A percentile compares a stretch with the other conserved stretches of the same genome.
Evolutionary conservation across 1,140 invertebrate genomes (phyloP).

Genomic region (Diorhabda sublineata): DNA sequence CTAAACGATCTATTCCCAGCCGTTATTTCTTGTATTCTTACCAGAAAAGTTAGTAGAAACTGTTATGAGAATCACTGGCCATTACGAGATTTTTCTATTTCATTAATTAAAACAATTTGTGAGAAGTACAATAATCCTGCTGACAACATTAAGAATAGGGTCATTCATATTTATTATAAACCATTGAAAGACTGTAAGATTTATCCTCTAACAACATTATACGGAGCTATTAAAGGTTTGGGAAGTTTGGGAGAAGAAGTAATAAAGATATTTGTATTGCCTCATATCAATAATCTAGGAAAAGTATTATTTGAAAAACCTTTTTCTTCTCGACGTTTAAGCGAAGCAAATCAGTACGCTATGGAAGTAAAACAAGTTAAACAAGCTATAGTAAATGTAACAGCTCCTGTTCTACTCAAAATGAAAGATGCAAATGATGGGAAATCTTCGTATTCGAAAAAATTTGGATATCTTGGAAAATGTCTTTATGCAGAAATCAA

Average conservation of each 20-base stretch:
- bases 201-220: slow-evolving; percentile 27
- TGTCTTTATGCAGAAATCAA: slow-evolving; percentile 31
- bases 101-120: slow-evolving; percentile 28
- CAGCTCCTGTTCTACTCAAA: slow-evolving; percentile 30
- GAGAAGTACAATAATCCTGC: slow-evolving; percentile 24
- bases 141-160: slow-evolving; percentile 32
- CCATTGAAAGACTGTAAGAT: slow-evolving; percentile 23
- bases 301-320: slow-evolving; percentile 24
- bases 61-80: slow-evolving; percentile 37
- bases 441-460: slow-evolving; percentile 24
- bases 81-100: slow-evolving; percentile 32
- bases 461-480: slow-evolving; percentile 36
- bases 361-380: slow-evolving; percentile 28
- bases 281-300: slow-evolving; percentile 22
- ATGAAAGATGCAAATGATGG: slow-evolving; percentile 25
- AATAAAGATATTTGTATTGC: slow-evolving; percentile 25
- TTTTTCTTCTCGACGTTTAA: slow-evolving; percentile 18
- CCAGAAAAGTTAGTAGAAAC: slow-evolving; percentile 34
- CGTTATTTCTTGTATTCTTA: slow-evolving; percentile 29
- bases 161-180: slow-evolving; percentile 29
- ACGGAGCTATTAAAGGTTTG: slow-evolving; percentile 34
- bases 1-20: slow-evolving; percentile 31
- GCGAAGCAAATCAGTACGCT: slow-evolving; percentile 23
- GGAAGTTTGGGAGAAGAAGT: slow-evolving; percentile 32
- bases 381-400: slow-evolving; percentile 27